Evolutionary conservation across 1,140 invertebrate genomes (phyloP), one percentile per base, ranked within the genome.

Genomic region (Manduca sexta): DNA sequence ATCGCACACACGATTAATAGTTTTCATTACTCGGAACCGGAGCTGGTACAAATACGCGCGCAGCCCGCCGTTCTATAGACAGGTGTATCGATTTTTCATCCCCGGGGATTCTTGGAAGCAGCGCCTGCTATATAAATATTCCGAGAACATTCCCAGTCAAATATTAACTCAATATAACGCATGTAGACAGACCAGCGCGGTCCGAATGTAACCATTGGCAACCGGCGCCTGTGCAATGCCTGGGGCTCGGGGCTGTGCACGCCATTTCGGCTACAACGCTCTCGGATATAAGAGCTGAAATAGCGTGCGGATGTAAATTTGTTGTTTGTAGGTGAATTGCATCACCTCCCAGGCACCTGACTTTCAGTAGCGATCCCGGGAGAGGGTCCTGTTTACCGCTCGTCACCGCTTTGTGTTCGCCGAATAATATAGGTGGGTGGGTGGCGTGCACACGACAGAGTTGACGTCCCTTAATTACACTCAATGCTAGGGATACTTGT

Each of bases 391-490:
- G 75, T 68, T 69, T 60, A 57, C 62, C 57, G 61, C 56, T 62
- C 61, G 64, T 66, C 64, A 52, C 5, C 18, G 31, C 69, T 80
- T 80, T 80, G 75, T 76, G 53, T 54, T 50, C 57, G 50, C 56
- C 68, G 61, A 65, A 66, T 64, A 64, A 67, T 65, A 26, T 26
- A 26, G 21, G 21, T 64, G 56, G 61, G 49, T 55, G 60, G 64
- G 57, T 60, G 51, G 61, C 58, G 47, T 78, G 74, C 61, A 66
- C 59, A 64, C 61, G 72, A 76, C 74, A 74, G 60, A 58, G 60
- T 45, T 69, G 67, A 76, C 68, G 69, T 67, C 58, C 52, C 60
- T 66, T 76, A 74, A 75, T 74, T 75, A 75, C 69, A 70, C 12
- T 17, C 12, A 35, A 21, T 34, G 35, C 34, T 43, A 18, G 43